Base-by-base conservation (phyloP, 1,140 invertebrate genomes). In the Sycophaga agraensis region DNA sequence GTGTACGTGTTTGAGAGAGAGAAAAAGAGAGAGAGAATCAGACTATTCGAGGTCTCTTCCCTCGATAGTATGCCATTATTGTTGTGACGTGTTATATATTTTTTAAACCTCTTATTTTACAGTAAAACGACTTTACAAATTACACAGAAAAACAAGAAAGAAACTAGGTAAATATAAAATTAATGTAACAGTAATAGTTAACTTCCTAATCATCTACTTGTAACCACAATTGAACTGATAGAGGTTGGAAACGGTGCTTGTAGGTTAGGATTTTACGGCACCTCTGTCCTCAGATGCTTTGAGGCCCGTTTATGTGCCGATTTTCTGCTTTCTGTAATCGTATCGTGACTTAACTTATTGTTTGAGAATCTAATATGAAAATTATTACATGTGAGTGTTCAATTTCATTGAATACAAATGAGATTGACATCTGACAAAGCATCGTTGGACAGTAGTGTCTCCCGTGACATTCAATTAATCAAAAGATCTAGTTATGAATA, bases 81-180 rank as follows among this genome's bases (percentile, higher is more conserved):
- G 71, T 79, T 76, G 73, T 79, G 76, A 79, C 75, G 77, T 79
- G 77, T 78, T 73, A 72, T 73, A 68, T 70, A 70, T 71, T 65
- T 64, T 55, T 12, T 45, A 67, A 59, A 58, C 48, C 61, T 43
- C 51, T 48, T 28, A 70, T 72, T 55, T 68, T 59, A 63, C 26
- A 40, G 54, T 51, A 45, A 62, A 31, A 42, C 53, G 48, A n/a
- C 51, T 61, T 28, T 62, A 64, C 49, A 16, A 59, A 66, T 55
- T 34, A 51, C 45, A 57, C 54, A 55, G 42, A 49, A 58, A 46
- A 64, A 69, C 66, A 49, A 39, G 37, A 53, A 50, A 65, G 56
- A 65, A 46, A 11, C 26, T 64, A 71, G 72, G 70, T 72, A 69
- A 75, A 66, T 55, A n/a, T n/a, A n/a, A n/a, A n/a, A n/a, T n/a